Conservation (phyloP, 2,888 invertebrate genomes). For the Acleris sparsana region DNA sequence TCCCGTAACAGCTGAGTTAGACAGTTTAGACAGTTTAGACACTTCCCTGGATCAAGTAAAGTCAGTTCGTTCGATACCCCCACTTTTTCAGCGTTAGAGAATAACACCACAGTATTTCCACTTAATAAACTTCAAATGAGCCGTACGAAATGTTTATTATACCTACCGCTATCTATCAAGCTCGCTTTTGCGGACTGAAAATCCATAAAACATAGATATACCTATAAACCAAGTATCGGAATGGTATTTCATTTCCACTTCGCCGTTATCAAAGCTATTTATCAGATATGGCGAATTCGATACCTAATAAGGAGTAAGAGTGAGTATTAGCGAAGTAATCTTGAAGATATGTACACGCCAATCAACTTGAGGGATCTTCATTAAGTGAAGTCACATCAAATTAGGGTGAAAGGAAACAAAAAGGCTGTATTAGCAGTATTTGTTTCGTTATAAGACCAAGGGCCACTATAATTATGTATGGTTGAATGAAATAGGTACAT, state of each 20-base stretch:
- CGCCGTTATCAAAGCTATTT: constrained; percentile 39
- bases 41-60: too few relatives aligned
- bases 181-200: constrained; percentile 46
- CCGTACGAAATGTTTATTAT: constrained; percentile 67
- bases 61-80: too few relatives aligned
- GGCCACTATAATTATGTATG: too few relatives aligned
- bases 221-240: constrained; percentile 46
- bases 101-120: constrained; percentile 57
- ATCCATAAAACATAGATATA: constrained; percentile 40
- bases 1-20: too few relatives aligned
- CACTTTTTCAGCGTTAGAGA: too few relatives aligned
- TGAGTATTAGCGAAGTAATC: constrained; percentile 7
- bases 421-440: too few relatives aligned
- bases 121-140: constrained; percentile 73
- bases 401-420: neutral
- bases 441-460: too few relatives aligned
- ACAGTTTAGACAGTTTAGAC: too few relatives aligned
- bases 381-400: neutral
- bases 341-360: neutral
- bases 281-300: constrained; percentile 29
- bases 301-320: constrained; percentile 32
- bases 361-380: constrained; percentile 1
- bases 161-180: constrained; percentile 47
- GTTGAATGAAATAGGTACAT: too few relatives aligned
- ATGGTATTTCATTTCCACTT: constrained; percentile 48